Conservation (phyloP, 2,797 vertebrate genomes). For the Pipistrellus nathusii region DNA sequence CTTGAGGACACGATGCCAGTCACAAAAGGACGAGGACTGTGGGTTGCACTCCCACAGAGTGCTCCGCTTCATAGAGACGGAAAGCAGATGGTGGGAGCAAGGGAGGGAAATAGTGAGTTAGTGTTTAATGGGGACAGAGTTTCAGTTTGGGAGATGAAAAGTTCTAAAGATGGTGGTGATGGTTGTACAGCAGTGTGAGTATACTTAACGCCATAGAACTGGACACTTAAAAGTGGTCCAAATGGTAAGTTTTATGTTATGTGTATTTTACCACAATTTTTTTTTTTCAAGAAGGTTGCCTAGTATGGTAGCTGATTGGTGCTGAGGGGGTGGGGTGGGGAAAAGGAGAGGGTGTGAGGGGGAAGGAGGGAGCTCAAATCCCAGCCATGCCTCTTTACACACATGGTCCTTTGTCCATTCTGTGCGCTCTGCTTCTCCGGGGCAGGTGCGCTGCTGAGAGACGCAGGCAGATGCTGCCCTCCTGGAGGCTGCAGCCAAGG, state of each 20-base stretch:
- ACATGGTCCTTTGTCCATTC: not conserved
- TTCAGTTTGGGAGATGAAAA: not conserved
- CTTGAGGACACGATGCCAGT: not conserved
- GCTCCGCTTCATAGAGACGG: not conserved
- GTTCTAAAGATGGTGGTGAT: not conserved
- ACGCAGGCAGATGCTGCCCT: not conserved
- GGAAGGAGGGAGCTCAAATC: not conserved
- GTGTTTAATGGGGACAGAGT: not conserved
- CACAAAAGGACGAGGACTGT: not conserved
- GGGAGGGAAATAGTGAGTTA: not conserved
- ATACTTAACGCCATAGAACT: not conserved
- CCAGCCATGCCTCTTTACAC: not conserved
- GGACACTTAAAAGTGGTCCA: not conserved
- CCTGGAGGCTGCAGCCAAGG: not conserved
- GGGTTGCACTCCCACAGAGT: rapidly evolving
- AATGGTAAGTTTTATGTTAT: not conserved
- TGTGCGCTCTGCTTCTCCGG: not conserved
- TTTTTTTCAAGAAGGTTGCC: not conserved
- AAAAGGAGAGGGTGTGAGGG: too few species aligned
- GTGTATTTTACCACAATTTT: not conserved
- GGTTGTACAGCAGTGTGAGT: rapidly evolving
- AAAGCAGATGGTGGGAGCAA: not conserved
- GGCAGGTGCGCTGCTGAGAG: not conserved
- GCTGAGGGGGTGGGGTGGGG: too few species aligned
- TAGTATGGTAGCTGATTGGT: not conserved